Base-by-base conservation (phyloP, 2,888 invertebrate species). In the Heliconius ethilla region DNA sequence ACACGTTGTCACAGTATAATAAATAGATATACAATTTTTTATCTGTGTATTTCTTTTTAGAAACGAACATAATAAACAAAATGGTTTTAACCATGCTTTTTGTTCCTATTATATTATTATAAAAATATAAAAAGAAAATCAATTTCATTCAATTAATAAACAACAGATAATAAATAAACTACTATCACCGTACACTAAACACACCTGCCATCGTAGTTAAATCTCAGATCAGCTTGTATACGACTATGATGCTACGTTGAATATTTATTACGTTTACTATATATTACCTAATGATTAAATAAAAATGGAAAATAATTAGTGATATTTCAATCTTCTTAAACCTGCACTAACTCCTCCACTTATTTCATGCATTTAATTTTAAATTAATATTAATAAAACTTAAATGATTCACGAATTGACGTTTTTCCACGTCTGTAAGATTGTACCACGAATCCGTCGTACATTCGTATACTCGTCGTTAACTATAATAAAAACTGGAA, bases 151-250 rank as follows among this genome's bases (percentile, higher is more conserved):
- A 67, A 67, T 11, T 67, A 67, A 40, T 25, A 45, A 40, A 18
- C 69, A 45, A 69, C 69, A 69, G 40, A 69, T 69, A 69, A 69
- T 69, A 69, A 45, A 69, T 69, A 69, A 69, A 69, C 25, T 69
- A 25, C 3, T 37, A 69, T 25, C 67, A 25, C 67, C 67, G 67
- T 76, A 55, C 63, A 70, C 63, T 69, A 69, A 75, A 66, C 78
- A 59, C 78, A 80, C 80, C 78, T 75, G 76, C 67, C 79, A 80
- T 82, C 78, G 79, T 78, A 79, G 82, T 81, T 81, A 81, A 83
- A 83, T 82, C 83, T 82, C 81, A 77, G 78, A 80, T 79, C 80
- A 79, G 77, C 76, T 83, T 80, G 82, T 83, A 82, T 82, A 82
- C 81, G 82, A 79, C 82, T 79, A 83, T 81, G 79, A 72, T 76